These are phyloP conservation scores for Watsonalla binaria DNA, from an alignment of 2,888 invertebrate species.

Conservation along the genomic window DNA sequence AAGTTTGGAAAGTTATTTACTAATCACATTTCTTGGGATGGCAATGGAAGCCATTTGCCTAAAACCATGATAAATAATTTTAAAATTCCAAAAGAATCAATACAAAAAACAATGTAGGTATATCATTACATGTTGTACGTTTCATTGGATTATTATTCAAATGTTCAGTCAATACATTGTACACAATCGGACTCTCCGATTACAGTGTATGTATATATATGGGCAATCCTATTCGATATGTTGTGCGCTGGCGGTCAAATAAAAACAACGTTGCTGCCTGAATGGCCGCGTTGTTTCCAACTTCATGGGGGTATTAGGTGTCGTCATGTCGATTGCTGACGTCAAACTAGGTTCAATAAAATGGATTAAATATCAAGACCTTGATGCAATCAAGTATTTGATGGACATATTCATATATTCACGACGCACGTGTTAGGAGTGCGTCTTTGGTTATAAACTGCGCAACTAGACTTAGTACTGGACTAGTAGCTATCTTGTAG, in stretches of 20 bases:
- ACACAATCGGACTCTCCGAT: slow-evolving; percentile 34
- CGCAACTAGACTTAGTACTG: too few species aligned
- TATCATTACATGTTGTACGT: neutral
- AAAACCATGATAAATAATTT: neutral
- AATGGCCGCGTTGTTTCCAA: slow-evolving; percentile 63
- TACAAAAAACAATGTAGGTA: neutral
- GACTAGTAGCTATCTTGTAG: too few species aligned
- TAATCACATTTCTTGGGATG: too few species aligned
- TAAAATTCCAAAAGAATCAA: neutral
- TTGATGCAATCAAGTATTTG: neutral
- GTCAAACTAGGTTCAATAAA: slow-evolving; percentile 1
- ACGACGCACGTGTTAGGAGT: too few species aligned
- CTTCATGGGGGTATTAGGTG: slow-evolving; percentile 42
- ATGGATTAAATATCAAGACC: neutral
- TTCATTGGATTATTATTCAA: slow-evolving; percentile 10
- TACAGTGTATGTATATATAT: slow-evolving; percentile 26
- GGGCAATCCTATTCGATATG: slow-evolving; percentile 46
- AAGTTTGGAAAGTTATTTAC: too few species aligned
- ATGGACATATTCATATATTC: neutral
- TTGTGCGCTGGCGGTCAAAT: slow-evolving; percentile 49
- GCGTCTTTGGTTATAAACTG: too few species aligned
- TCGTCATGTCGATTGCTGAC: slow-evolving; percentile 18
- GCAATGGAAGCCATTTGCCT: too few species aligned
- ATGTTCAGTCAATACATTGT: slow-evolving; percentile 16
- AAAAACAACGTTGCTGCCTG: slow-evolving; percentile 66